Conservation (phyloP, 2,888 invertebrate genomes). For the Lamproptera curius region DNA sequence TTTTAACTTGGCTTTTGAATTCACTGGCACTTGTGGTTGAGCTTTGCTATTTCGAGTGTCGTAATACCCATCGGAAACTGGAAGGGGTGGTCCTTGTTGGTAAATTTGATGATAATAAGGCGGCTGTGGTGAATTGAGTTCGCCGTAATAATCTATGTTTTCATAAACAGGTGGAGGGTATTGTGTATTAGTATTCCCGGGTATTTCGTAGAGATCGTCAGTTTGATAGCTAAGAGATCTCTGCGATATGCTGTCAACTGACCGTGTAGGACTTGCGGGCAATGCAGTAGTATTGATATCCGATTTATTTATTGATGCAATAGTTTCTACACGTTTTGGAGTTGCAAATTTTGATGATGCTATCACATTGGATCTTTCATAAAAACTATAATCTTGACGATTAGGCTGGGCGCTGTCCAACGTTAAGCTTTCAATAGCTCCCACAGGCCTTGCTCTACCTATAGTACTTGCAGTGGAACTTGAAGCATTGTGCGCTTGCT, state of each 20-base stretch:
- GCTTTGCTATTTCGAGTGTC: constrained; percentile 83
- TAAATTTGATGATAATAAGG: constrained; percentile 81
- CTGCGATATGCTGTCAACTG: constrained; percentile 79
- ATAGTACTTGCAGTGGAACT: constrained; percentile 55
- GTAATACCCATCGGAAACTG: constrained; percentile 69
- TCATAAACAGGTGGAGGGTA: constrained; percentile 83
- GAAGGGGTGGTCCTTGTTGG: constrained; percentile 59
- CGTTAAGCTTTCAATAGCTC: constrained; percentile 82
- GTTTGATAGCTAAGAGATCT: constrained; percentile 74
- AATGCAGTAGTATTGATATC: constrained; percentile 59
- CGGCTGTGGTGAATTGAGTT: constrained; percentile 74
- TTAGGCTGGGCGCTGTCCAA: constrained; percentile 71
- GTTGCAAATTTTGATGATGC: constrained; percentile 88
- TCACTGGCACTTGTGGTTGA: constrained; percentile 88
- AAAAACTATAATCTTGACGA: constrained; percentile 72
- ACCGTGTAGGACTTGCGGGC: constrained; percentile 78
- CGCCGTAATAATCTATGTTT: constrained; percentile 88
- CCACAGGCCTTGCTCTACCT: constrained; percentile 76
- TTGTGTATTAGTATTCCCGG: constrained; percentile 57
- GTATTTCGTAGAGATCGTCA: constrained; percentile 67
- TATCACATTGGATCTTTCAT: constrained; percentile 85
- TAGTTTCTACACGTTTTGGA: constrained; percentile 84
- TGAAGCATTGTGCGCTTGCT: constrained; percentile 69
- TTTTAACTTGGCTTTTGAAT: constrained; percentile 60
- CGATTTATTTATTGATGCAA: constrained; percentile 69